Base-by-base conservation (phyloP, 2,888 invertebrate genomes). In the Julus scanicus region DNA sequence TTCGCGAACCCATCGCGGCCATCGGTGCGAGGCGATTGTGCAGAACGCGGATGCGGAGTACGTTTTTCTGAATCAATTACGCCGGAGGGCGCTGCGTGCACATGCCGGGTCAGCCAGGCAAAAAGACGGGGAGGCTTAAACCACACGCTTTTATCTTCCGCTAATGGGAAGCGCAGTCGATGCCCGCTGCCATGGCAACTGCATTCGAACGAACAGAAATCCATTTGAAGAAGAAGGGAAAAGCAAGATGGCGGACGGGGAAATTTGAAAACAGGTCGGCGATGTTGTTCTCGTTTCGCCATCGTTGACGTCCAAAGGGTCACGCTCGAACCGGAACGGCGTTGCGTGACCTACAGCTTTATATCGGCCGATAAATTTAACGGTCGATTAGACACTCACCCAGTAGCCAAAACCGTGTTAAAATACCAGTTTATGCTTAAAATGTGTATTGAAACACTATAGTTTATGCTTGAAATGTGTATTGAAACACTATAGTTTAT, bases 121-220 rank as follows among this genome's bases (percentile, higher is more conserved):
- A 80, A 37, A 80, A 80, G 80, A 80, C 13, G 53, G 29, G 15
- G 53, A 53, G 53, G 53, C 53, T 53, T 53, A 53, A 53, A 53
- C 44, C 44, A 9, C 80, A 29, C 37, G 11, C 80, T 80, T 80
- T 80, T 80, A 80, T 80, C 80, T 80, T 20, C 37, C 80, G 37
- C 80, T 80, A 20, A 80, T 80, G 80, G 53, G 37, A 29, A 80
- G 71, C 71, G 20, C 71, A 71, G 71, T 71, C 71, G 71, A 71
- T 80, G 80, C 29, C 80, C 80, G 80, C 37, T 80, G 80, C 80
- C 80, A 80, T 80, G 80, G 80, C 37, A 80, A 80, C 80, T 80
- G 80, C 80, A 37, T 80, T 13, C 80, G 37, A 13, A 80, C 80
- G 4, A 20, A 11, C 80, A 2, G 9, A 20, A n/a, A 71, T 8